Evolutionary conservation across 2,797 vertebrate genomes (phyloP).

Genomic region (Epinephelus coioides): DNA sequence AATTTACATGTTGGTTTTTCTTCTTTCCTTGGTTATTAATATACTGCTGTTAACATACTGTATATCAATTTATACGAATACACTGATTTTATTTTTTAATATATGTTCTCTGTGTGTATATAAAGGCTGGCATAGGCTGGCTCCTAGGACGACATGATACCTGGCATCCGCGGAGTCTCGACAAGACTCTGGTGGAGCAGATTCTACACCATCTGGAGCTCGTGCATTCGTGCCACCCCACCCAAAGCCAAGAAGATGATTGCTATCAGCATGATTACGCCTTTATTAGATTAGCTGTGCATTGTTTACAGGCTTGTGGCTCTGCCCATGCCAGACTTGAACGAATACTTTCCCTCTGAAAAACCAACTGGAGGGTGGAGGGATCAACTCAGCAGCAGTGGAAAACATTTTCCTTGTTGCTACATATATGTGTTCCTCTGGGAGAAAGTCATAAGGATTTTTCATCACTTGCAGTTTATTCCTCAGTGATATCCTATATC

Average conservation of each 20-base stretch:
- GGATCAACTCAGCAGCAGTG: constrained; percentile 44
- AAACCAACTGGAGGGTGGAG: constrained; percentile 29
- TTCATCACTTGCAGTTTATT: no score
- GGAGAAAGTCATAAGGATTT: background rate
- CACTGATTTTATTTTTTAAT: background rate
- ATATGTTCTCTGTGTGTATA: background rate
- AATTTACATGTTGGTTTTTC: background rate
- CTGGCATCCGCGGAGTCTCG: constrained; percentile 64
- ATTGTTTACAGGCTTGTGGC: constrained; percentile 71
- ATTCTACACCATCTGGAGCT: constrained; percentile 79
- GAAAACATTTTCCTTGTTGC: constrained; percentile 20
- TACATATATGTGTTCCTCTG: constrained; percentile 20
- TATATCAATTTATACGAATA: background rate
- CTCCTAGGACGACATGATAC: constrained; percentile 38
- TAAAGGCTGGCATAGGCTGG: constrained; percentile 11
- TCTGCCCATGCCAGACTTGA: constrained; percentile 41
- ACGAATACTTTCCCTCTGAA: constrained; percentile 39
- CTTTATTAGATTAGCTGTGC: constrained; percentile 79
- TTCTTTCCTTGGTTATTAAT: background rate
- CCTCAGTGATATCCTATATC: background rate
- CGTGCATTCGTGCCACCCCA: constrained; percentile 54
- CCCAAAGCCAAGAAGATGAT: constrained; percentile 78
- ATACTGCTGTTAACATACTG: background rate
- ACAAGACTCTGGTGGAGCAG: constrained; percentile 66
- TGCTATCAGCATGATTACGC: constrained; percentile 77